phyloP scores from a whole-genome alignment of 2,797 vertebrate genomes.

The Hyperoplus lanceolatus region DNA sequence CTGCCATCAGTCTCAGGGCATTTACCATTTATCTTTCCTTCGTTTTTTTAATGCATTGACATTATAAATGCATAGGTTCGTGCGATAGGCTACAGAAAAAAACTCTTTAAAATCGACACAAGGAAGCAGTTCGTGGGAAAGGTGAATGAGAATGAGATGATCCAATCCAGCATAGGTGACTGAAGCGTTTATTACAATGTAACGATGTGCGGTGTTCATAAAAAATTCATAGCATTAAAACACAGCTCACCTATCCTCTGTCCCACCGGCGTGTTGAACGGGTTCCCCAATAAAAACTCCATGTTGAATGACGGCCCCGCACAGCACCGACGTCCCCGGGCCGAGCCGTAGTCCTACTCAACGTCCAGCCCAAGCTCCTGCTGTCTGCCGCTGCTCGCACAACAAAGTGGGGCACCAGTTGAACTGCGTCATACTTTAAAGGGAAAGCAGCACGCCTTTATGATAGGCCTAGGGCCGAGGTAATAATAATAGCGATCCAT shows the following conservation, averaged over 20 bases:
- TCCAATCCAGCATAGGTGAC: neutral
- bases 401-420: constrained; percentile 54
- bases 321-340: constrained; percentile 52
- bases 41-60: neutral
- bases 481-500: neutral
- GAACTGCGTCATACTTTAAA: constrained; percentile 85
- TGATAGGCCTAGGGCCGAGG: neutral
- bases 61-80: fast-evolving
- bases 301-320: constrained; percentile 65
- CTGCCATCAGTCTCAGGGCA: constrained; percentile 42
- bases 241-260: constrained; percentile 83
- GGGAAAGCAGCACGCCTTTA: constrained; percentile 53
- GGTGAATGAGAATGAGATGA: neutral
- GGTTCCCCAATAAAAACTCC: constrained; percentile 87
- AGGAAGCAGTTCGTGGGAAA: neutral
- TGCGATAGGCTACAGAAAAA: neutral
- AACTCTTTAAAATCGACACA: fast-evolving
- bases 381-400: constrained; percentile 39
- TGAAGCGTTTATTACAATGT: neutral
- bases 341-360: constrained; percentile 34
- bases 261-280: constrained; percentile 84
- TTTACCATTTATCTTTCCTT: constrained; percentile 1
- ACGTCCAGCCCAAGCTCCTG: constrained; percentile 17
- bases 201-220: neutral
- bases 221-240: neutral